phyloP scores from a whole-genome alignment of 2,888 invertebrate species.

The Itoplectis maculator region DNA sequence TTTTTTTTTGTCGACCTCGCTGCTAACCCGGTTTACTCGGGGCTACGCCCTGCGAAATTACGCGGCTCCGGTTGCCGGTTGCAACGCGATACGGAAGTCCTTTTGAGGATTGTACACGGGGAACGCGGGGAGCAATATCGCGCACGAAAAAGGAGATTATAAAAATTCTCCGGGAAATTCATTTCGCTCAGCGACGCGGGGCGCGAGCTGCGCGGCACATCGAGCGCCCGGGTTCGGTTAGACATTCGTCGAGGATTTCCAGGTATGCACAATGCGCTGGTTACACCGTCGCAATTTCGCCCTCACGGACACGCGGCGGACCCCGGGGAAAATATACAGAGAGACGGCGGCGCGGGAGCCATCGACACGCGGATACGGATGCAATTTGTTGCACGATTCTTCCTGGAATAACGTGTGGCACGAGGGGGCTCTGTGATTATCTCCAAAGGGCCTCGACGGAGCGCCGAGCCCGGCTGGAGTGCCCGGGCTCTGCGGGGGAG shows the following conservation, averaged over 20 bases:
- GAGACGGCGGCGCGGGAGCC: conserved; percentile 15
- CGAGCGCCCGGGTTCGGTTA: conserved; percentile 65
- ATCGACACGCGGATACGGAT: conserved; percentile 61
- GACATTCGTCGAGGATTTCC: conserved; percentile 67
- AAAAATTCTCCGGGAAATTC: conserved; percentile 52
- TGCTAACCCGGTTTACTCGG: no score
- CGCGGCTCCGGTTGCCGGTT: no score
- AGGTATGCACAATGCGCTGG: conserved; percentile 56
- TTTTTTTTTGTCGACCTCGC: no score
- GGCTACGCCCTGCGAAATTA: neutral
- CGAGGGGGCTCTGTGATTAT: conserved; percentile 73
- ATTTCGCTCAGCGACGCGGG: conserved; percentile 49
- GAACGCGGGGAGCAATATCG: conserved; percentile 26
- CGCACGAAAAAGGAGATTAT: conserved; percentile 27
- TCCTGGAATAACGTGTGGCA: conserved; percentile 69
- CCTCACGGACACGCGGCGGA: neutral
- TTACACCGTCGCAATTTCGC: neutral
- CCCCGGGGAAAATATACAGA: neutral
- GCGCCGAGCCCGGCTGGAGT: conserved; percentile 40
- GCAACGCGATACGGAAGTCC: conserved; percentile 1
- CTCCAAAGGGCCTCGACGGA: conserved; percentile 57
- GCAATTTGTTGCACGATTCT: conserved; percentile 73
- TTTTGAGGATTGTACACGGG: conserved; percentile 42
- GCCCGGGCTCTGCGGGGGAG: conserved; percentile 49
- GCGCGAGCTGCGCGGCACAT: conserved; percentile 61